phyloP scores from a whole-genome alignment of 2,113 vertebrate species.

The Isichthys henryi region DNA sequence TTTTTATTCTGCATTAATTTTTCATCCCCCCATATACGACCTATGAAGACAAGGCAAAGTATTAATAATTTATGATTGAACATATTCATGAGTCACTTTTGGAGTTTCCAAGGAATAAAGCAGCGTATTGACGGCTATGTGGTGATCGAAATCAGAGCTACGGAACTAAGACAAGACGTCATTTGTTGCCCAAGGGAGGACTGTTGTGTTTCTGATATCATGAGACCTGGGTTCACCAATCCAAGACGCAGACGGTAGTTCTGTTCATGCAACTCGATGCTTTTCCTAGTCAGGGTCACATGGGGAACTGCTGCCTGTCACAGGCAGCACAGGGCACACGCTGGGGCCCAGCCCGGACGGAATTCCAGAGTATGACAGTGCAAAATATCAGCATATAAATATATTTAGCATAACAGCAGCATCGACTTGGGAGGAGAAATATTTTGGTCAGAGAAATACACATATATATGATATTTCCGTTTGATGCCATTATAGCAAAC shows the following conservation, averaged over 20 bases:
- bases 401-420: background rate
- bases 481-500: too few species aligned
- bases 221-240: background rate
- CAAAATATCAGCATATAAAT: background rate
- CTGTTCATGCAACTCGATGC: background rate
- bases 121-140: background rate
- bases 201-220: background rate
- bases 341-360: background rate
- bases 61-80: too few species aligned
- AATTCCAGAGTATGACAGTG: too few species aligned
- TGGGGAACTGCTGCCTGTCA: background rate
- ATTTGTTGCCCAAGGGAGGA: background rate
- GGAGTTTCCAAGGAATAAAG: background rate
- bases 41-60: too few species aligned
- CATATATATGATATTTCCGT: too few species aligned
- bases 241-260: background rate
- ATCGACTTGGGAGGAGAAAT: background rate
- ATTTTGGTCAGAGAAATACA: background rate
- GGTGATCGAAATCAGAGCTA: background rate
- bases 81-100: too few species aligned
- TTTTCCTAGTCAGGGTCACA: background rate
- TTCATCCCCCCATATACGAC: too few species aligned
- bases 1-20: too few species aligned
- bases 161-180: background rate
- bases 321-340: background rate